Percentiles rank a stretch among this genome's conserved stretches.
These are phyloP conservation scores for Timandra comae DNA, from an alignment of 2,888 invertebrate species.

Conservation along the genomic window DNA sequence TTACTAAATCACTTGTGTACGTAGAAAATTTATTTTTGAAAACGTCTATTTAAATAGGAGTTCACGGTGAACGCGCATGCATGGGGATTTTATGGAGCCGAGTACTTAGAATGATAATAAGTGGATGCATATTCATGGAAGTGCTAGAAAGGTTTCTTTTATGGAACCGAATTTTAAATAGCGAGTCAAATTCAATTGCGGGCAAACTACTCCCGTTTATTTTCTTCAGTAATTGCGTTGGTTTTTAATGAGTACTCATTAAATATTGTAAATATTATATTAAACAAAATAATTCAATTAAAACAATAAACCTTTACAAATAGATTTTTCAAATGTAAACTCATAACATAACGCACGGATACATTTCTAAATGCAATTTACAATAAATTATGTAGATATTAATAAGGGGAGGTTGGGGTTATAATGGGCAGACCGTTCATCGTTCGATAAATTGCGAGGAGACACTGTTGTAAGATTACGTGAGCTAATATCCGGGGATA, in stretches of 20 bases:
- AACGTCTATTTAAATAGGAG: conserved; percentile 14
- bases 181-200: conserved; percentile 10
- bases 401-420: conserved; percentile 74
- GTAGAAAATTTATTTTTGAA: conserved; percentile 48
- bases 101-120: conserved; percentile 21
- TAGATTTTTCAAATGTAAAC: not conserved
- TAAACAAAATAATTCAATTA: too few species aligned
- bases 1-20: conserved; percentile 57
- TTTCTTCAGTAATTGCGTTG: conserved; percentile 1
- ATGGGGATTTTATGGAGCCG: conserved; percentile 13
- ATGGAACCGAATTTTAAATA: conserved; percentile 10
- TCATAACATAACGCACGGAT: conserved; percentile 48
- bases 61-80: conserved; percentile 15
- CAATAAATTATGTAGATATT: conserved; percentile 76
- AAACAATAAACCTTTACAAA: too few species aligned
- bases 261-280: not conserved
- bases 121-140: conserved; percentile 18
- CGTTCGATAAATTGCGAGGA: conserved; percentile 73
- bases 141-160: conserved; percentile 15
- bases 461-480: conserved; percentile 74
- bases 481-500: conserved; percentile 73
- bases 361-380: conserved; percentile 71
- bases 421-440: conserved; percentile 70
- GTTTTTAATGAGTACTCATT: not conserved
- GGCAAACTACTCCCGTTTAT: not conserved